phyloP scores from a whole-genome alignment of 2,888 invertebrate species.

The Drosophila austrosaltans region DNA sequence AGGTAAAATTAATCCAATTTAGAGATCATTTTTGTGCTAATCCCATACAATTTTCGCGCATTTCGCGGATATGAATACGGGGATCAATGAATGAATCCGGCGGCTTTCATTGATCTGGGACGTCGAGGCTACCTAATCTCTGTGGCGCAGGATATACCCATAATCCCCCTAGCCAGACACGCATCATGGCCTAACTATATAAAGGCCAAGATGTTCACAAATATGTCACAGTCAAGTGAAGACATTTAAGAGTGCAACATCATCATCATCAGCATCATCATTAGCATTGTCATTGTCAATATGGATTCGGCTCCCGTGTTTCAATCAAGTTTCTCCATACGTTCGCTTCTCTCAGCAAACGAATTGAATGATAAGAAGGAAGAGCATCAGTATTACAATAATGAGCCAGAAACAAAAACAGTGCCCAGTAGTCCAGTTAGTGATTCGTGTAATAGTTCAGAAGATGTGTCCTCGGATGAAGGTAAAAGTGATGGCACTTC shows the following conservation, averaged over 20 bases:
- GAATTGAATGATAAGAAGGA: conserved; percentile 41
- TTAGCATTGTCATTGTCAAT: not conserved
- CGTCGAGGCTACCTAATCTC: conserved; percentile 42
- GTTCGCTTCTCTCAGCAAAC: conserved; percentile 48
- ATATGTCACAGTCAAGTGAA: conserved; percentile 42
- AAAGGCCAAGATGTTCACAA: conserved; percentile 7
- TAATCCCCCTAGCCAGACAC: conserved; percentile 42
- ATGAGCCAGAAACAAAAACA: not conserved
- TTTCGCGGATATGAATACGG: conserved; percentile 28
- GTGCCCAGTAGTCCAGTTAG: conserved; percentile 32
- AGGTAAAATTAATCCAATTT: conserved; percentile 68
- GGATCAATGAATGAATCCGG: conserved; percentile 71
- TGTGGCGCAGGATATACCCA: conserved; percentile 40
- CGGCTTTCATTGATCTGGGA: conserved; percentile 66
- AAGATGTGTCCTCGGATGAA: conserved; percentile 56
- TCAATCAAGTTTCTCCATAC: conserved; percentile 75
- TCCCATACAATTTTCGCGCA: conserved; percentile 41
- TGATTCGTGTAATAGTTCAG: conserved; percentile 50
- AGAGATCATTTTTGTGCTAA: conserved; percentile 40
- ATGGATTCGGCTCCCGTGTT: conserved; percentile 81
- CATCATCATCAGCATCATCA: not conserved
- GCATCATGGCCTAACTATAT: conserved; percentile 22
- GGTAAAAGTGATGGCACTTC: conserved; percentile 13
- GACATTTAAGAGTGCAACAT: not conserved
- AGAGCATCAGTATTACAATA: conserved; percentile 8